Conservation (phyloP, 2,888 invertebrate genomes). For the Eremobia ochroleuca region DNA sequence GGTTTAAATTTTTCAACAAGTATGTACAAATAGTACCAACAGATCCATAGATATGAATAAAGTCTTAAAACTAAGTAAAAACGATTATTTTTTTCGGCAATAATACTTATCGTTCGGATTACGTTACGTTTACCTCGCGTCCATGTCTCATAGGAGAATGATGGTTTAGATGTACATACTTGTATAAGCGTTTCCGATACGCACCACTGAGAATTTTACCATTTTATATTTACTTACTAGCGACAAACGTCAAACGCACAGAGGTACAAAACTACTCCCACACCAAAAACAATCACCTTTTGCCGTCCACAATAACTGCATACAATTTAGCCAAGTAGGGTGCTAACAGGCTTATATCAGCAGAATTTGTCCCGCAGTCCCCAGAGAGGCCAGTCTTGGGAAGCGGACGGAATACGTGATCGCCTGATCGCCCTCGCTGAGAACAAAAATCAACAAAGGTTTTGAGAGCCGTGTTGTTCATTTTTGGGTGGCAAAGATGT, state of each 20-base stretch:
- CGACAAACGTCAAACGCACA: background rate
- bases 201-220: background rate
- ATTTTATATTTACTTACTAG: background rate
- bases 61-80: background rate
- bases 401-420: conserved; percentile 76
- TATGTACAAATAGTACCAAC: background rate
- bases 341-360: conserved; percentile 85
- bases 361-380: conserved; percentile 77
- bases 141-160: background rate
- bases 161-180: background rate
- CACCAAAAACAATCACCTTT: conserved; percentile 21
- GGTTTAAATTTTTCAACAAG: background rate
- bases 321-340: conserved; percentile 71
- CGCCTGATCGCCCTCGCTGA: conserved; percentile 75
- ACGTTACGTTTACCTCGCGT: background rate
- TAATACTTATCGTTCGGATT: background rate
- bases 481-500: conserved; percentile 71
- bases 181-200: background rate
- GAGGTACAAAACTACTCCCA: background rate
- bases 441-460: conserved; percentile 90
- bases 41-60: background rate
- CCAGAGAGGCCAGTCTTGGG: conserved; percentile 81
- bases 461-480: conserved; percentile 79
- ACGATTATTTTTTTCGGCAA: background rate
- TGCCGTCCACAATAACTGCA: conserved; percentile 56